These are phyloP conservation scores for Gryllus bimaculatus DNA, from an alignment of 1,140 invertebrate genomes.

Conservation along the genomic window DNA sequence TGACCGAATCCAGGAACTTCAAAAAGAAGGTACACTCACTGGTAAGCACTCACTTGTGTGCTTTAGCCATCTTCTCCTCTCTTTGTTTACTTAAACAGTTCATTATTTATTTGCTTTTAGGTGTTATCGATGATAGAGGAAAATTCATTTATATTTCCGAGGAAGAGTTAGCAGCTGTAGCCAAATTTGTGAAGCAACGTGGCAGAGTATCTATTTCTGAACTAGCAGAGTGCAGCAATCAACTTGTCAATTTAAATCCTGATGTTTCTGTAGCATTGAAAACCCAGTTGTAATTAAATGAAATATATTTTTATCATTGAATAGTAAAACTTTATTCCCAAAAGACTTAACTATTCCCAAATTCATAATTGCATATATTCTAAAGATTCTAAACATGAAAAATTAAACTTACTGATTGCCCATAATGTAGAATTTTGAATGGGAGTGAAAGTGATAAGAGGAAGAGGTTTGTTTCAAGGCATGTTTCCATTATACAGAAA, in stretches of 20 bases:
- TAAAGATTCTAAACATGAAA: too few relatives aligned
- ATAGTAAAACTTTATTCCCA: not conserved
- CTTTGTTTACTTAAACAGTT: not conserved
- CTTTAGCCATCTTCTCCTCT: not conserved
- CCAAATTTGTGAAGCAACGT: slow-evolving; percentile 91
- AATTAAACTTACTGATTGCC: too few relatives aligned
- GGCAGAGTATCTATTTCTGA: slow-evolving; percentile 90
- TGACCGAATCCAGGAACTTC: slow-evolving; percentile 76
- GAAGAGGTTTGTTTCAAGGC: too few relatives aligned
- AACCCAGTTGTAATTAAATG: not conserved
- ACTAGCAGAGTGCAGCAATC: slow-evolving; percentile 88
- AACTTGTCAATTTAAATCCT: slow-evolving; percentile 72
- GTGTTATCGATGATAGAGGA: slow-evolving; percentile 96
- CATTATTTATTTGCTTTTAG: slow-evolving; percentile 34
- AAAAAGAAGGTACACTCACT: slow-evolving; percentile 66
- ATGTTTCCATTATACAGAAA: too few relatives aligned
- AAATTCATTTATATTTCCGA: slow-evolving; percentile 98
- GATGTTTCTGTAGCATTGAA: slow-evolving; percentile 15
- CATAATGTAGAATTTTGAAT: too few relatives aligned
- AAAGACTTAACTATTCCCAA: too few relatives aligned
- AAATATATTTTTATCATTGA: not conserved
- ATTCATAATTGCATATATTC: too few relatives aligned
- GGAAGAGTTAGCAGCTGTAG: slow-evolving; percentile 83
- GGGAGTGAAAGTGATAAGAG: too few relatives aligned
- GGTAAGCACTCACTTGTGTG: slow-evolving; percentile 28